phyloP scores from a whole-genome alignment of 2,888 invertebrate species.

The Pheosia tremula region DNA sequence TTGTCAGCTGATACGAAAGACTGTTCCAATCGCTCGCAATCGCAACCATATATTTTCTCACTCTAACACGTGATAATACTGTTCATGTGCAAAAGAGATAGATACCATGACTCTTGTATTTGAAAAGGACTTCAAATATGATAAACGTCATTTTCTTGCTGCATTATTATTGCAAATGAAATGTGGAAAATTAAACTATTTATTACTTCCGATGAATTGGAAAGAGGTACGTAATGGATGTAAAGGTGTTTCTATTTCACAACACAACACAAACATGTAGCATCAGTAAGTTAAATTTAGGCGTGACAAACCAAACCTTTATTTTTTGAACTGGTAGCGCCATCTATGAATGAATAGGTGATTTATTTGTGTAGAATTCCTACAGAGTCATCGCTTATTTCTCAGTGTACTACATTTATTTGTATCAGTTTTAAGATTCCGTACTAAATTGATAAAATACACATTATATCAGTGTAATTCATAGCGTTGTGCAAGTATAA shows the following conservation, averaged over 20 bases:
- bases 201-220: conserved; percentile 67
- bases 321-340: conserved; percentile 48
- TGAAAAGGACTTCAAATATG: conserved; percentile 63
- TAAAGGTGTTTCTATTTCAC: conserved; percentile 75
- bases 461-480: too few relatives aligned
- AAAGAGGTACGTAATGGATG: conserved; percentile 52
- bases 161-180: conserved; percentile 73
- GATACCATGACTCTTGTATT: conserved; percentile 52
- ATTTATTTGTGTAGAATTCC: conserved; percentile 15
- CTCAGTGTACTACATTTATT: too few relatives aligned
- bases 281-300: conserved; percentile 65
- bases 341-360: conserved; percentile 53
- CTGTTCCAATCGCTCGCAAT: conserved; percentile 61
- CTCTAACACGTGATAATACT: conserved; percentile 32
- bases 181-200: conserved; percentile 61
- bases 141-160: conserved; percentile 77
- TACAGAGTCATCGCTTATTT: conserved; percentile 33
- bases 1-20: conserved; percentile 84
- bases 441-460: too few relatives aligned
- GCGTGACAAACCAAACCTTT: conserved; percentile 66
- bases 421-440: too few relatives aligned
- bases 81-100: conserved; percentile 49
- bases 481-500: too few relatives aligned
- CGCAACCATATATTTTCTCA: conserved; percentile 44
- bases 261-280: conserved; percentile 58